Conservation (phyloP, 2,888 invertebrate genomes). For the Metalampra italica region DNA sequence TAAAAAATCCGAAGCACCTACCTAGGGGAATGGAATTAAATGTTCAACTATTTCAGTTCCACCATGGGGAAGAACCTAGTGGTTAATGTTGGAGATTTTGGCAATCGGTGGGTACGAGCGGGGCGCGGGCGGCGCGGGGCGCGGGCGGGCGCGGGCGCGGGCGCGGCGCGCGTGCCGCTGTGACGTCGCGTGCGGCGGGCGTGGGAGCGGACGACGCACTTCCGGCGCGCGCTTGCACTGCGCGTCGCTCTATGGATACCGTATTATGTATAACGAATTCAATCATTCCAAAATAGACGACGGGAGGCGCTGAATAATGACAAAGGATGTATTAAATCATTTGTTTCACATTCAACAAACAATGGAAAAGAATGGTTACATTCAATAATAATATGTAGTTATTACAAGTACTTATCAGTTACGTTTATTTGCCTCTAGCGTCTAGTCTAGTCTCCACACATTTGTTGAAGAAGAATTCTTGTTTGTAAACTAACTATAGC, state of each 20-base stretch:
- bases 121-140: constrained; percentile 16
- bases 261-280: background rate
- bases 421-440: no score
- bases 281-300: background rate
- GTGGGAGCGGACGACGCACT: constrained; percentile 60
- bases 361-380: background rate
- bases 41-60: no score
- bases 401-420: no score
- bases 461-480: no score
- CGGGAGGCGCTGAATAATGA: background rate
- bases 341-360: background rate
- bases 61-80: no score
- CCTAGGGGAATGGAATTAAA: no score
- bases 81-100: constrained; percentile 18
- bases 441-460: no score
- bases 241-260: constrained; percentile 1
- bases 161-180: constrained; percentile 22
- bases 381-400: no score
- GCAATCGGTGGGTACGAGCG: constrained; percentile 6
- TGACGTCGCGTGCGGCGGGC: constrained; percentile 57
- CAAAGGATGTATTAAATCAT: no score
- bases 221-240: constrained; percentile 50
- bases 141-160: constrained; percentile 17
- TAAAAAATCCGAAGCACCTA: no score
- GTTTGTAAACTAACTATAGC: no score